Percentiles rank a stretch among this genome's conserved stretches.
phyloP scores from a whole-genome alignment of 2,888 invertebrate genomes.

The Aphodius granarius region DNA sequence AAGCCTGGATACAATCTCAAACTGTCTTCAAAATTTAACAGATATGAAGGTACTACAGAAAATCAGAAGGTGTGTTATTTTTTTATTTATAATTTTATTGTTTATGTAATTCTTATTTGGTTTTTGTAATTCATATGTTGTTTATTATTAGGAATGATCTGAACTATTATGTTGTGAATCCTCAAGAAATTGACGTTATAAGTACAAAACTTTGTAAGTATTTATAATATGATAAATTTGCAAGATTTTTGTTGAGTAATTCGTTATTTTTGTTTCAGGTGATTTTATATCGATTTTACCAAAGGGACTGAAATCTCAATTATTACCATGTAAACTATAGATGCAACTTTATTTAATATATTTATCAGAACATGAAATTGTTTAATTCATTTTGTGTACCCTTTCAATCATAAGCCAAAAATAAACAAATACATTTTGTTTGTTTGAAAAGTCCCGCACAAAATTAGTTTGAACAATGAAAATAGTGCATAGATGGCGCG shows the following conservation, averaged over 20 bases:
- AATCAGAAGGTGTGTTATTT: conserved; percentile 41
- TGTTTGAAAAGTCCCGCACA: too few relatives aligned
- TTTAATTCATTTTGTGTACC: neutral
- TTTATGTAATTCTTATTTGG: too few relatives aligned
- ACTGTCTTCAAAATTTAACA: conserved; percentile 60
- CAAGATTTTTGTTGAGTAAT: neutral
- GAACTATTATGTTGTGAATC: neutral
- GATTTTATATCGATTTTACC: neutral
- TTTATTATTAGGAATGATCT: conserved; percentile 24
- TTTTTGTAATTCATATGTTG: conserved; percentile 2
- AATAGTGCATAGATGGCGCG: too few relatives aligned
- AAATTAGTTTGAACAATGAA: too few relatives aligned
- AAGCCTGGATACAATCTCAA: conserved; percentile 66
- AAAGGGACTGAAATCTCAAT: neutral
- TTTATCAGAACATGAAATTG: neutral
- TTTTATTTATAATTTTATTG: neutral
- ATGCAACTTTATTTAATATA: neutral
- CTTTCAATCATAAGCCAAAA: too few relatives aligned
- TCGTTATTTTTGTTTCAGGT: neutral
- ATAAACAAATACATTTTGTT: too few relatives aligned
- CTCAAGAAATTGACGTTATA: neutral
- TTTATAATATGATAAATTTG: neutral
- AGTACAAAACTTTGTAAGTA: conserved; percentile 36
- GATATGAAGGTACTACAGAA: conserved; percentile 51
- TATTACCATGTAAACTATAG: neutral